Base-by-base conservation (phyloP, 2,113 vertebrate genomes). In the Nettapus auritus region DNA sequence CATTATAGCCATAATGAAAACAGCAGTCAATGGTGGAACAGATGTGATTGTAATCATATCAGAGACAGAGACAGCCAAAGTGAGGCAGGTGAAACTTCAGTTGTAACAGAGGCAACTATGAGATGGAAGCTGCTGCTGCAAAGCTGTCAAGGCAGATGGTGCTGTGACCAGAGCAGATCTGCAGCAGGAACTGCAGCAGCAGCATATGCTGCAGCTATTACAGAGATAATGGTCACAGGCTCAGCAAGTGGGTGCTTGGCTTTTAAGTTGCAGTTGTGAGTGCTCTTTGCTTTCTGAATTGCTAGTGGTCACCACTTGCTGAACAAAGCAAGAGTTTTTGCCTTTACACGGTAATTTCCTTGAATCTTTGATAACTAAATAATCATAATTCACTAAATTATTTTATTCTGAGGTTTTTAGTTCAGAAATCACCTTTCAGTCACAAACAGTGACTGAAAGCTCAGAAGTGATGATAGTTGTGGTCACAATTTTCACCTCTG, bases 11-110 rank as follows among this genome's bases (percentile, higher is more conserved):
- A 29, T 36, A 75, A 86, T 34, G 70, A 74, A 75, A 74, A 59
- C 44, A 93, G 42, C 53, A 84, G 53, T 20, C 91, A 71, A 12
- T 42, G 71, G 26, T 2, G 2, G 52, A 93, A 85, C 89, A 93
- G 85, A 90, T 91, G 88, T 68, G 83, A 71, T 33, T 87, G 75
- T 53, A 93, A 59, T 67, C 84, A 26, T n/a, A 74, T 60, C 82
- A 77, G 64, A 85, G 71, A 80, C 36, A 80, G 44, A 55, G 36
- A 48, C 59, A 92, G 74, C 7, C 28, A 75, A 21, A 4, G 44
- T 1, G 3, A 56, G 20, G 33, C 83, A 95, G 93, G 87, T 68
- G 81, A 57, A 25, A 15, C 31, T 69, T 38, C 91, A 57, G 33
- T 13, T 5, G 22, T 62, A 89, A 64, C 25, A 60, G 52, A 82